Evolutionary conservation across 2,797 vertebrate species (phyloP), one percentile per base, ranked within the genome.

Genomic region (Gymnocypris eckloni): DNA sequence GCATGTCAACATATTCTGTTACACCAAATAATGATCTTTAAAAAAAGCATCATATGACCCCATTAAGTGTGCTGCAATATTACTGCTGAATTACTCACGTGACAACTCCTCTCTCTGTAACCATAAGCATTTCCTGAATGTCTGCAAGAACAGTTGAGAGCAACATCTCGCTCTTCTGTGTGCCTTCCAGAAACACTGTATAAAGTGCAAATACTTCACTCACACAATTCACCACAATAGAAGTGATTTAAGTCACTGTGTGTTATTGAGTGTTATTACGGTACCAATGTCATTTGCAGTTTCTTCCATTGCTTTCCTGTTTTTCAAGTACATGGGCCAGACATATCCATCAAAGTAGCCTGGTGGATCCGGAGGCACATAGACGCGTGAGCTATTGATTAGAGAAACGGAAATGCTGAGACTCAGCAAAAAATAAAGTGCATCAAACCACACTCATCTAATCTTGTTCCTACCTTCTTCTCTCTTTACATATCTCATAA

Each of bases 271-370:
- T 6, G 1, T n/a, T 78, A 41, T 41, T 41, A 72, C 18, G n/a
- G 61, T 76, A 98, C 98, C 93, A 5, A 98, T 86, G 22, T 92
- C 94, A 48, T 90, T 92, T 18, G 91, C 78, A 76, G 88, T 88
- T 67, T 88, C 89, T 89, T 97, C 95, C 93, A 98, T 92, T 91
- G 97, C 95, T 71, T 78, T 89, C 70, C 93, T 95, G 88, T 98
- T 96, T 90, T 96, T 97, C 73, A 97, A 89, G 92, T 98, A 98
- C 97, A 97, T 99, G 56, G 97, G 98, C 98, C 98, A 99, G 89
- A 99, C 97, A 0, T 98, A 93, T 92, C 96, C 93, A 37, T 98
- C 96, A 79, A 99, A 98, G 89, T 97, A 98, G 3, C 96, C 97
- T 0, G 96, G 96, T 22, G 95, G 92, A 88, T 99, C 98, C 61